phyloP scores from a whole-genome alignment of 2,888 invertebrate species.

The Acrocyrtus sp. region DNA sequence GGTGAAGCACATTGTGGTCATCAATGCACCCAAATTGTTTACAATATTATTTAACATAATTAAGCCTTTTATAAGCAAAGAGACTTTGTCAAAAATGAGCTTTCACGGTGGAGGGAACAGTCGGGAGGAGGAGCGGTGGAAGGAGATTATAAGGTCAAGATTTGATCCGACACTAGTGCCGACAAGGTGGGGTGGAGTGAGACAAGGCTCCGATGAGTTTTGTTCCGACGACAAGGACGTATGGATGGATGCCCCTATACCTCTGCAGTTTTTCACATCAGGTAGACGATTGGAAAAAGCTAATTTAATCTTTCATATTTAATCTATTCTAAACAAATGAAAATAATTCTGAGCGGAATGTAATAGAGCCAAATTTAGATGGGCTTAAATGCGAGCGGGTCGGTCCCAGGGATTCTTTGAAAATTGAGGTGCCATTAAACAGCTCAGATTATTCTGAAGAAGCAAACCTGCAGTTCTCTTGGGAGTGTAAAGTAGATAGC shows the following conservation, averaged over 20 bases:
- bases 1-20: slow-evolving; percentile 14
- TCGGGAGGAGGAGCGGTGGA: slow-evolving; percentile 31
- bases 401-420: no score
- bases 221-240: slow-evolving; percentile 33
- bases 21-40: slow-evolving; percentile 51
- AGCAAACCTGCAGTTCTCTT: slow-evolving; percentile 1
- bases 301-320: no score
- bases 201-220: slow-evolving; percentile 35
- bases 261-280: slow-evolving; percentile 27
- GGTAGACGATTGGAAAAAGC: slow-evolving; percentile 18
- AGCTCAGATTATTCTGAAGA: no score
- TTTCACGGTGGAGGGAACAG: slow-evolving; percentile 23
- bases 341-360: no score
- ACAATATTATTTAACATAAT: slow-evolving; percentile 31
- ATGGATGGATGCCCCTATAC: slow-evolving; percentile 41
- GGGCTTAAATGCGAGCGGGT: no score
- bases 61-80: slow-evolving; percentile 36
- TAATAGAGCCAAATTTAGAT: no score
- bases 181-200: slow-evolving; percentile 42
- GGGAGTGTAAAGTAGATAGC: slow-evolving; percentile 25
- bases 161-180: slow-evolving; percentile 26
- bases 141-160: slow-evolving; percentile 22
- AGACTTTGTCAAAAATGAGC: slow-evolving; percentile 32
- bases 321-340: background rate
- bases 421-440: no score